These are phyloP conservation scores for Mionectes macconnelli DNA, from an alignment of 2,113 vertebrate species.

Conservation along the genomic window DNA sequence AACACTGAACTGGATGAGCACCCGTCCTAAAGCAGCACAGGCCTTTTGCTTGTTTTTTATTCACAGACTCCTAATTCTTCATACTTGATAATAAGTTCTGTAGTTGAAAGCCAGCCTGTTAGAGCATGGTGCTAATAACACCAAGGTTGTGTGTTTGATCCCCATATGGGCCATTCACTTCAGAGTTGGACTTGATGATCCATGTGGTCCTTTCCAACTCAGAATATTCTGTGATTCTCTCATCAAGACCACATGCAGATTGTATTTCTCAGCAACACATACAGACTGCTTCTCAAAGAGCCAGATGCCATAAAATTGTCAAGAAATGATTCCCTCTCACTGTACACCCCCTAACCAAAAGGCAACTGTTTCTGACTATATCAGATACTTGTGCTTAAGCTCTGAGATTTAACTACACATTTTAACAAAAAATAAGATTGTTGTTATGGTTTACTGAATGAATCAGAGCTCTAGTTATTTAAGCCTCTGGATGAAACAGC, in stretches of 20 bases:
- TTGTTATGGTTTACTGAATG: neutral
- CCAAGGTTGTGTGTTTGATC: neutral
- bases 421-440: neutral
- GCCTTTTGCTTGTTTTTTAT: neutral
- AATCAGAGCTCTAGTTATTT: neutral
- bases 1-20: neutral
- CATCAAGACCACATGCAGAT: neutral
- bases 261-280: neutral
- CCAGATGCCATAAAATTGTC: neutral
- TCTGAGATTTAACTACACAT: neutral
- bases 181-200: neutral
- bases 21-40: neutral
- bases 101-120: neutral
- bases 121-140: neutral
- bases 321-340: neutral
- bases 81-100: neutral
- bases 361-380: neutral
- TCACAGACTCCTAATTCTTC: neutral
- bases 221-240: neutral
- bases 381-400: neutral
- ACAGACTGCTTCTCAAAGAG: neutral
- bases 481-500: neutral
- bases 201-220: neutral
- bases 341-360: neutral
- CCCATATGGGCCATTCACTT: neutral